These are phyloP conservation scores for Drosophila auraria DNA, from an alignment of 1,140 invertebrate genomes.

Conservation along the genomic window DNA sequence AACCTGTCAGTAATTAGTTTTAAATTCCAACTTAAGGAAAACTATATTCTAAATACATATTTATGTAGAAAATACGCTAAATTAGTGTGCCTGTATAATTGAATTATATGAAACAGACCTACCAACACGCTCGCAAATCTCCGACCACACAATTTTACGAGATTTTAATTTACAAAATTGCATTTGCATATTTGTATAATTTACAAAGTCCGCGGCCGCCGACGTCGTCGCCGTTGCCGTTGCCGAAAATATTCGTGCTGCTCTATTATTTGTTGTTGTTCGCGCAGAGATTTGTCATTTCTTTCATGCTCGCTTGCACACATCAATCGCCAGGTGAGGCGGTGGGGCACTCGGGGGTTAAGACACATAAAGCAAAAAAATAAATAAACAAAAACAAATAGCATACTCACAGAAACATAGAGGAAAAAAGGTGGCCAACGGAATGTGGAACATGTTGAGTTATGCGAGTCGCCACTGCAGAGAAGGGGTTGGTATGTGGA, in stretches of 20 bases:
- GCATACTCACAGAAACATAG: slow-evolving; percentile 7
- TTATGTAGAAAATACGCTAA: background rate
- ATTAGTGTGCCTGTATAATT: slow-evolving; percentile 9
- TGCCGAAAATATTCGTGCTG: slow-evolving; percentile 57
- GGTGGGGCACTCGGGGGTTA: slow-evolving; percentile 27
- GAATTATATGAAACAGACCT: slow-evolving; percentile 20
- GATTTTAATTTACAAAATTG: slow-evolving; percentile 60
- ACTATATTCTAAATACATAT: background rate
- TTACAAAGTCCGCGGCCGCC: slow-evolving; percentile 52
- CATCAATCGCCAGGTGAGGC: slow-evolving; percentile 77
- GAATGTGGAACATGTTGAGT: slow-evolving; percentile 66
- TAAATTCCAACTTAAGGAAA: too few species aligned
- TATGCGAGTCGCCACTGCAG: slow-evolving; percentile 23
- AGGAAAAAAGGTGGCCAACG: slow-evolving; percentile 27
- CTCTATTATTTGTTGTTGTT: slow-evolving; percentile 44
- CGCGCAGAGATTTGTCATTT: slow-evolving; percentile 74
- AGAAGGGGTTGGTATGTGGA: background rate
- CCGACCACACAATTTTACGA: slow-evolving; percentile 31
- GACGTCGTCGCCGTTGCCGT: slow-evolving; percentile 28
- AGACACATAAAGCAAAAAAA: slow-evolving; percentile 11
- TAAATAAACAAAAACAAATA: slow-evolving; percentile 15
- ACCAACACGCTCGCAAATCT: slow-evolving; percentile 2
- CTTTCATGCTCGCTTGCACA: slow-evolving; percentile 82
- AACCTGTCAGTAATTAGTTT: background rate
- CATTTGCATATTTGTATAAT: slow-evolving; percentile 65